Conservation (phyloP, 1,140 invertebrate genomes). For the Himalopsyche phryganea region DNA sequence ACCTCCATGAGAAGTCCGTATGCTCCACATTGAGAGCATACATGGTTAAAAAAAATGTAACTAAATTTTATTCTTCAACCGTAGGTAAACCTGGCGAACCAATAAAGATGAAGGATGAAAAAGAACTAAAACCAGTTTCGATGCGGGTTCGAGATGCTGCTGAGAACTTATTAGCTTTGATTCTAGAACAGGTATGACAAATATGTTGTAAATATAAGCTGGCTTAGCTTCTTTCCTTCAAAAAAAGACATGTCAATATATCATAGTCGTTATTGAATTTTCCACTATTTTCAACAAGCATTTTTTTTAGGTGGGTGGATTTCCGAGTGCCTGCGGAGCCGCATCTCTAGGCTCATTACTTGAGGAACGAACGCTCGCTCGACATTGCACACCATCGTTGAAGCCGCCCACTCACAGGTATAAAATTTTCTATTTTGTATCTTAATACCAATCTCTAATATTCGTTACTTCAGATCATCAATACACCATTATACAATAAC, state of each 20-base stretch:
- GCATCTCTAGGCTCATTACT: slow-evolving; percentile 82
- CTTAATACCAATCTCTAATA: background rate
- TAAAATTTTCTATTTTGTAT: too few relatives aligned
- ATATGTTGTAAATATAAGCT: too few relatives aligned
- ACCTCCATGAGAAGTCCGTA: too few relatives aligned
- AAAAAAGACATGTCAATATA: too few relatives aligned
- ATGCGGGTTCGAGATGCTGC: slow-evolving; percentile 95
- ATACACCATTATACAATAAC: too few relatives aligned
- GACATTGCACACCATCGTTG: slow-evolving; percentile 68
- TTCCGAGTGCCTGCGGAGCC: slow-evolving; percentile 78
- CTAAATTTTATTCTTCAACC: slow-evolving; percentile 5
- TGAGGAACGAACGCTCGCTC: slow-evolving; percentile 81
- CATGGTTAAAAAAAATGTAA: too few relatives aligned
- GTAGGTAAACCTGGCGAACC: slow-evolving; percentile 77
- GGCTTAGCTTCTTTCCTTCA: too few relatives aligned
- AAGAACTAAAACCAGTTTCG: slow-evolving; percentile 92
- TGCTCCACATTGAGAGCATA: too few relatives aligned
- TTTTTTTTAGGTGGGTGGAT: slow-evolving; percentile 66
- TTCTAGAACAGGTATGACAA: slow-evolving; percentile 78
- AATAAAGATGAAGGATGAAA: slow-evolving; percentile 91
- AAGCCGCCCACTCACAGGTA: slow-evolving; percentile 19
- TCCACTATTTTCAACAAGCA: too few relatives aligned
- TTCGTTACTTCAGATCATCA: background rate
- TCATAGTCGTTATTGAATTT: too few relatives aligned
- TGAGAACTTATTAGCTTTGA: slow-evolving; percentile 84